A percentile compares a stretch with the other conserved stretches of the same genome.
Evolutionary conservation across 53 echinoderm and acorn worm species (phyloP).

Genomic region (Patiria pectinifera): DNA sequence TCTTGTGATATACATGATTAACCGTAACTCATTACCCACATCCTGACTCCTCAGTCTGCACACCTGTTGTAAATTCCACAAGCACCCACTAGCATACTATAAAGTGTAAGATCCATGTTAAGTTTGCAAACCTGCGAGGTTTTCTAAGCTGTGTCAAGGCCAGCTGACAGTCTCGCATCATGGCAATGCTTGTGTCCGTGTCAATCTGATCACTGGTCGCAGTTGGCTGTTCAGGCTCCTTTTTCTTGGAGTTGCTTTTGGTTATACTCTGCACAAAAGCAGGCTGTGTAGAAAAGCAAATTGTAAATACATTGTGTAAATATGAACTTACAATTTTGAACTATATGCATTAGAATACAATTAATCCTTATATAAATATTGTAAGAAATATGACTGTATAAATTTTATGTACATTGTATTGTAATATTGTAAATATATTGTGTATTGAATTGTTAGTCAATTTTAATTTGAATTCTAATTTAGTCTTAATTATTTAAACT

Average conservation of each 20-base stretch:
- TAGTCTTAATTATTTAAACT: no score
- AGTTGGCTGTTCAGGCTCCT: background rate
- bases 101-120: background rate
- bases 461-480: no score
- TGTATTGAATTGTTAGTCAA: no score
- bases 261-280: background rate
- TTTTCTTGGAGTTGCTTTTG: background rate
- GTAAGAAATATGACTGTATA: no score
- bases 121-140: background rate
- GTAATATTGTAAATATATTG: no score
- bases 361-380: background rate
- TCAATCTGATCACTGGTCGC: background rate
- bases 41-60: background rate
- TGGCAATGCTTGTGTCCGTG: background rate
- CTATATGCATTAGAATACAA: background rate
- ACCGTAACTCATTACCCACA: no score
- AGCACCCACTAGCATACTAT: background rate
- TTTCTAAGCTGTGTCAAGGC: background rate
- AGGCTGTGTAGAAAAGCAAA: background rate
- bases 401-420: no score
- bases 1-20: no score
- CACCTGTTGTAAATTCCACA: background rate
- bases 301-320: no score
- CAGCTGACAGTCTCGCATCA: constrained; percentile 1
- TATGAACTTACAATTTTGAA: no score